These are phyloP conservation scores for Xylocopa sonorina DNA, from an alignment of 1,140 invertebrate species.

Conservation along the genomic window DNA sequence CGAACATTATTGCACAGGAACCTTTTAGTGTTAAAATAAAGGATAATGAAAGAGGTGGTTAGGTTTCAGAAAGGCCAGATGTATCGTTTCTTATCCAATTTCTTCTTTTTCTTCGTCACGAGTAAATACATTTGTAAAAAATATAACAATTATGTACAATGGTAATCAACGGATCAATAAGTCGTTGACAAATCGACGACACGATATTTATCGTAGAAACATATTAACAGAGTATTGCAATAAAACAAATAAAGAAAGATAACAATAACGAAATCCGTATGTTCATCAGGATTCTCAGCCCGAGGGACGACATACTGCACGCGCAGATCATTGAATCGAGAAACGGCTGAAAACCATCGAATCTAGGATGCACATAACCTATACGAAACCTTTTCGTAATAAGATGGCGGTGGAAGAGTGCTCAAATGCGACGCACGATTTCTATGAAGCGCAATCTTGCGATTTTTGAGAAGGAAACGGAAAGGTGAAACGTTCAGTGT, in stretches of 20 bases:
- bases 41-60: too few species aligned
- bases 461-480: constrained; percentile 11
- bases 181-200: background rate
- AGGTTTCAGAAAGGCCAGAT: too few species aligned
- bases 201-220: background rate
- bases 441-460: constrained; percentile 31
- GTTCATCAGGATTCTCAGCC: background rate
- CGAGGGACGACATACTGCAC: background rate
- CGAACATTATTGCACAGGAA: background rate
- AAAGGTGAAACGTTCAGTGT: background rate
- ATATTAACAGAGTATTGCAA: background rate
- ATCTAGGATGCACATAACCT: background rate
- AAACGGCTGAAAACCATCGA: background rate
- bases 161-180: background rate
- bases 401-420: background rate
- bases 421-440: background rate
- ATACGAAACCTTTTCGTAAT: background rate
- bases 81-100: too few species aligned
- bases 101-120: background rate
- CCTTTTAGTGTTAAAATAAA: background rate
- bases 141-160: constrained; percentile 33
- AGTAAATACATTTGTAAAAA: constrained; percentile 22
- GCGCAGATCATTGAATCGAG: too few species aligned
- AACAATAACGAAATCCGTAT: background rate
- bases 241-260: background rate